Conservation (phyloP, 2,888 invertebrate species). For the Caenorhabditis afra region DNA sequence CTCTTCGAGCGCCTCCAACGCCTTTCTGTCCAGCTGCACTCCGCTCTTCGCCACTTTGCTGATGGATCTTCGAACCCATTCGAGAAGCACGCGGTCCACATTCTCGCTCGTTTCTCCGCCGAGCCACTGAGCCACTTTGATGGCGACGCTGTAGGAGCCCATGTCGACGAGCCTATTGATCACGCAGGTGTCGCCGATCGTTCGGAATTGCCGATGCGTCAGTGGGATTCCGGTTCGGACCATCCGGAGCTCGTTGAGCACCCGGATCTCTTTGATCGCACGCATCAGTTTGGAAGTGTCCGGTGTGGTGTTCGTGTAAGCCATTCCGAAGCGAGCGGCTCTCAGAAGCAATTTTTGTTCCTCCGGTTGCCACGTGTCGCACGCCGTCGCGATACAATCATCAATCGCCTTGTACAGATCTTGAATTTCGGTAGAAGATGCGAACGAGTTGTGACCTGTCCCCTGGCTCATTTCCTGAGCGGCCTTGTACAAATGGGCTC, state of each 20-base stretch:
- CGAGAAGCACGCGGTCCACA: slow-evolving; percentile 66
- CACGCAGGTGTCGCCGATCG: slow-evolving; percentile 55
- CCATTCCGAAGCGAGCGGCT: slow-evolving; percentile 70
- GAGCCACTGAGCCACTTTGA: slow-evolving; percentile 67
- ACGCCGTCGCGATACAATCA: slow-evolving; percentile 61
- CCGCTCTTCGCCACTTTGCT: slow-evolving; percentile 48
- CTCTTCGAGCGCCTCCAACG: slow-evolving; percentile 62
- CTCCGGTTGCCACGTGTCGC: slow-evolving; percentile 54
- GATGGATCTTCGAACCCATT: slow-evolving; percentile 67
- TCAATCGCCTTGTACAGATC: slow-evolving; percentile 64
- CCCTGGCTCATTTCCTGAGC: slow-evolving; percentile 49
- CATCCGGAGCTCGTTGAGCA: slow-evolving; percentile 64
- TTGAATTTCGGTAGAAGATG: slow-evolving; percentile 55
- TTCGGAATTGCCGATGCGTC: slow-evolving; percentile 63
- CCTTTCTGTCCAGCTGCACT: slow-evolving; percentile 48
- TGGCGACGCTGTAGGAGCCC: slow-evolving; percentile 62
- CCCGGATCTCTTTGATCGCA: slow-evolving; percentile 62
- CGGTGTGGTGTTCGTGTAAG: slow-evolving; percentile 53
- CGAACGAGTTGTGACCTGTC: slow-evolving; percentile 63
- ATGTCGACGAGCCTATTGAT: slow-evolving; percentile 68
- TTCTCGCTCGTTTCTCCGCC: slow-evolving; percentile 59
- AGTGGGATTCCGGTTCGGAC: slow-evolving; percentile 64
- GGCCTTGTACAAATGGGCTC: slow-evolving; percentile 66
- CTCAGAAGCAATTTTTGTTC: slow-evolving; percentile 59
- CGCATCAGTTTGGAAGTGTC: slow-evolving; percentile 64